Evolutionary conservation across 2,888 invertebrate species (phyloP).

Genomic region (Lochmaea crataegi): DNA sequence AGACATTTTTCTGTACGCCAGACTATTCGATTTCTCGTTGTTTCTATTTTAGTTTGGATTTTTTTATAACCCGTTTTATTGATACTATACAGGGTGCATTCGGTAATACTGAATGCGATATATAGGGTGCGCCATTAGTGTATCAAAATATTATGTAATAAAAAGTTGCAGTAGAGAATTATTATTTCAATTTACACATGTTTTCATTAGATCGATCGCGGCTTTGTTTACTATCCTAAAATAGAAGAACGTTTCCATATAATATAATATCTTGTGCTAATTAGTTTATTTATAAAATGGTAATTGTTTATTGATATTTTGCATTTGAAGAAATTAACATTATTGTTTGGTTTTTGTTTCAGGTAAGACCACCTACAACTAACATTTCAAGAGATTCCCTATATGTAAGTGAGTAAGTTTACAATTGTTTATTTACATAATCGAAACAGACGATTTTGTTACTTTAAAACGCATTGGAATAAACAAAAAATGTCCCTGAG

Average conservation of each 20-base stretch:
- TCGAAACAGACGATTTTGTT: neutral
- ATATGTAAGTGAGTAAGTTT: conserved; percentile 24
- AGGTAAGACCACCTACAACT: conserved; percentile 27
- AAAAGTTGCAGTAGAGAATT: neutral
- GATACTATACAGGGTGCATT: no score
- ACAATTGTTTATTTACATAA: conserved; percentile 13
- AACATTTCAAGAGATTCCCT: conserved; percentile 13
- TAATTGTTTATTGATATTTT: conserved; percentile 19
- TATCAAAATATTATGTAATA: no score
- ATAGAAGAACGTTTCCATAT: neutral
- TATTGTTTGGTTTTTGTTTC: conserved; percentile 32
- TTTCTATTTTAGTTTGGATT: neutral
- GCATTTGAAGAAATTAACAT: conserved; percentile 20
- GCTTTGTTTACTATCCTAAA: neutral
- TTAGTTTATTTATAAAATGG: neutral
- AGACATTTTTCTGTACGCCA: neutral
- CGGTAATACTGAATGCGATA: no score
- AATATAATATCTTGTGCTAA: neutral
- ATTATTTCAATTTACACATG: neutral
- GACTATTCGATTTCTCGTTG: neutral
- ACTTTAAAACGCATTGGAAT: no score
- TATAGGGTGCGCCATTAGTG: no score
- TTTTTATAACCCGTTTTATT: neutral
- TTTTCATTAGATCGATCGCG: neutral
- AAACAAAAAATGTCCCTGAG: no score